Base-by-base conservation (phyloP, 2,113 vertebrate genomes). In the Sander vitreus region DNA sequence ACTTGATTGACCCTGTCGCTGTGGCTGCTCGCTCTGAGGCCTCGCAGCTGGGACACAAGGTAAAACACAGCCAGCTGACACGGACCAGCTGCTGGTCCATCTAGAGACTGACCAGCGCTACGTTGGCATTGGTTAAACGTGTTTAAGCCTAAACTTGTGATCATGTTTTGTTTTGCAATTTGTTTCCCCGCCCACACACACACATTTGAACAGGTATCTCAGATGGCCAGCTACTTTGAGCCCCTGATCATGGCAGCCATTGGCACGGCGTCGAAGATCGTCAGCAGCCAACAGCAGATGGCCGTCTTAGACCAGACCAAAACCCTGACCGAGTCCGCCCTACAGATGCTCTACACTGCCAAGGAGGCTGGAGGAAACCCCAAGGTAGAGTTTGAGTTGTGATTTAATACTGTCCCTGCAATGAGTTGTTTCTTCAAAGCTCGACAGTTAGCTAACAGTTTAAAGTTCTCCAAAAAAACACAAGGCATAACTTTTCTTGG, bases 231-330 rank as follows among this genome's bases (percentile, higher is more conserved):
- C 80, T 99, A 99, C 93, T 99, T 99, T 7, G 97, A 99, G 85
- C 98, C 98, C 0, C 96, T 99, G 67, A 97, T 97, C 65, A 95
- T 98, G 94, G 98, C 98, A 0, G 95, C 97, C 25, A 94, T 99
- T 0, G 98, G 98, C 0, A 96, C 97, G 15, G 97, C 98, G 1
- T 99, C 98, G 63, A 99, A 99, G 94, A 97, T 97, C 0, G 86
- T 97, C 58, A 99, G 97, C 93, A 98, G 98, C 88, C 98, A 99
- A 50, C 98, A 99, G 94, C 98, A 99, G 95, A 99, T 99, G 98
- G 98, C 96, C 5, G 97, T 99, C 23, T 94, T 99, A 92, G 98
- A 99, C 93, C 98, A 99, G 93, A 99, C 97, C 48, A 99, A 99
- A 91, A 99, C 98, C 0, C 91, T 99, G 91, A 96, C 97, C 0